These are phyloP conservation scores for Panorpa germanica DNA, from an alignment of 2,888 invertebrate genomes.

Conservation along the genomic window DNA sequence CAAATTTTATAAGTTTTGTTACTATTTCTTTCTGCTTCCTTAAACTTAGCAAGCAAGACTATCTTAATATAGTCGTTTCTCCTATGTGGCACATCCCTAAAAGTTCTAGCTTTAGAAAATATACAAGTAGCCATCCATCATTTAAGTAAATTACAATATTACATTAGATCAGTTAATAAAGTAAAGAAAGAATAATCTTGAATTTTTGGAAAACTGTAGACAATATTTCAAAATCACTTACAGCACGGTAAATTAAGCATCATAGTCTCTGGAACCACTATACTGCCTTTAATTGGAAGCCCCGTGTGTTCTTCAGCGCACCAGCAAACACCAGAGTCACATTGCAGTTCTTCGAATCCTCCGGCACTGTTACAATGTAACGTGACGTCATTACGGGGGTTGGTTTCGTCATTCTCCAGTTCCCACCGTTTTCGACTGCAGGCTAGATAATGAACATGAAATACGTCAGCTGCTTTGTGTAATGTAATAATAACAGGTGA, in stretches of 20 bases:
- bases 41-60: no score
- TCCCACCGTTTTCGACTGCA: conserved; percentile 40
- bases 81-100: no score
- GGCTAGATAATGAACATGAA: conserved; percentile 21
- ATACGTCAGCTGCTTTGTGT: conserved; percentile 1
- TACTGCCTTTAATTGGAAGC: conserved; percentile 26
- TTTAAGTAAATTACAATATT: no score
- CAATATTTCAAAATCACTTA: conserved; percentile 26
- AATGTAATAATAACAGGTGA: conserved; percentile 6
- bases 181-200: no score
- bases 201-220: no score
- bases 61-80: no score
- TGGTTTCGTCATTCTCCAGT: conserved; percentile 23
- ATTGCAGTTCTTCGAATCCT: conserved; percentile 48
- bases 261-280: conserved; percentile 34
- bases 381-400: conserved; percentile 28
- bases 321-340: conserved; percentile 48
- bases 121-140: no score
- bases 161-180: no score
- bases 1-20: no score
- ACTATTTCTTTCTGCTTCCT: no score
- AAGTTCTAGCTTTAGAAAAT: no score
- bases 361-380: conserved; percentile 44
- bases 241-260: conserved; percentile 43
- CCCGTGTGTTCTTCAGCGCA: conserved; percentile 42